phyloP scores from a whole-genome alignment of 2,113 vertebrate genomes.

The Echinops telfairi region DNA sequence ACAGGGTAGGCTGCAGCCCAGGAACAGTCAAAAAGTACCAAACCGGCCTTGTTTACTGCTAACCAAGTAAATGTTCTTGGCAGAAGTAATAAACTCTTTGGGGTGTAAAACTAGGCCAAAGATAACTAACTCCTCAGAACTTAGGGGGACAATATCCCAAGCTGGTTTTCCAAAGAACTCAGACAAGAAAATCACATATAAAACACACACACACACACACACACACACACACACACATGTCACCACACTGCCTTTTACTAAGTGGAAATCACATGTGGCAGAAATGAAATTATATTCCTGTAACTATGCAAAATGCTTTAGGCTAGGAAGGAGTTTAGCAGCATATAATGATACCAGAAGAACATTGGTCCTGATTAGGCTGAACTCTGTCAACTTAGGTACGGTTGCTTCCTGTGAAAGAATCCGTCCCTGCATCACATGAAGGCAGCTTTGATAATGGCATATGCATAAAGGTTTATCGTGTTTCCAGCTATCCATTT shows the following conservation, averaged over 20 bases:
- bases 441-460: constrained; percentile 38
- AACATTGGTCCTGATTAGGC: background rate
- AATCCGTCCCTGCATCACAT: constrained; percentile 8
- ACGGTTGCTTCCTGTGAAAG: background rate
- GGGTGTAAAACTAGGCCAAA: background rate
- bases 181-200: background rate
- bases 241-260: constrained; percentile 3
- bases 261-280: background rate
- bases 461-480: background rate
- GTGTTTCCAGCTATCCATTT: constrained; percentile 52
- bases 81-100: background rate
- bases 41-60: background rate
- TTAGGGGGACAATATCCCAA: background rate
- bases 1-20: background rate
- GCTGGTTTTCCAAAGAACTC: background rate
- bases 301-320: constrained; percentile 23
- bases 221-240: background rate
- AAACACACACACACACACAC: no score
- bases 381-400: background rate
- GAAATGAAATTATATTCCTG: background rate
- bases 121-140: background rate
- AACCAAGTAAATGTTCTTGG: background rate
- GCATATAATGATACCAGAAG: background rate
- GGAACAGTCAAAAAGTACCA: background rate
- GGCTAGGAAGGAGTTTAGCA: background rate